phyloP scores from a whole-genome alignment of 92 coral and sea anemone species.

The Parazoanthus atlanticus region DNA sequence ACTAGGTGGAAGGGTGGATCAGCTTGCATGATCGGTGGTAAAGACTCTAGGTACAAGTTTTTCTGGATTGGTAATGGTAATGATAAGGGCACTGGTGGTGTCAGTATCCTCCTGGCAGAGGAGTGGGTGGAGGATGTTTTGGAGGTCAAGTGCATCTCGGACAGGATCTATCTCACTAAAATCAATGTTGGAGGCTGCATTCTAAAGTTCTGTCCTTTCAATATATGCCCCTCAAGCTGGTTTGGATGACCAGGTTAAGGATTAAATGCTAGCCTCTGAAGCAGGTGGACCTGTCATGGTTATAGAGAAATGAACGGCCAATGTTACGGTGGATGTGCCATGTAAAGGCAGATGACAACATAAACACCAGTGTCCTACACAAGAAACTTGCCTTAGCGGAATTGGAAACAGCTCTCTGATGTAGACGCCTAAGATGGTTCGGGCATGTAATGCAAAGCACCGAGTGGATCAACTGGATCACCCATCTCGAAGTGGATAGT shows the following conservation, averaged over 20 bases:
- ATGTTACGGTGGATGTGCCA: too few relatives aligned
- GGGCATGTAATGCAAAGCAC: too few relatives aligned
- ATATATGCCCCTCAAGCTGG: conserved; percentile 23
- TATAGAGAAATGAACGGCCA: too few relatives aligned
- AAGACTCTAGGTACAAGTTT: conserved; percentile 30
- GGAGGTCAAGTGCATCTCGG: background rate
- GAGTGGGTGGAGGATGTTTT: conserved; percentile 44
- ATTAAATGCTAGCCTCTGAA: too few relatives aligned
- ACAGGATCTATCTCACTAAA: background rate
- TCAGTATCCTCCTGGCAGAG: conserved; percentile 38
- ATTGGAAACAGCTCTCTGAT: too few relatives aligned
- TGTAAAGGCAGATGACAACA: too few relatives aligned
- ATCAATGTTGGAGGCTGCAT: background rate
- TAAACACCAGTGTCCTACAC: too few relatives aligned
- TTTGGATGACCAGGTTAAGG: conserved; percentile 9
- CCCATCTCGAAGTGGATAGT: too few relatives aligned
- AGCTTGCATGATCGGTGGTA: conserved; percentile 34
- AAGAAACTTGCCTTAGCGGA: too few relatives aligned
- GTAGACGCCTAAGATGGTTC: too few relatives aligned
- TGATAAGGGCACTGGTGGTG: conserved; percentile 37
- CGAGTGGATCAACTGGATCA: too few relatives aligned
- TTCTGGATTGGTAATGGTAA: conserved; percentile 50
- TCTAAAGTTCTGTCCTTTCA: background rate
- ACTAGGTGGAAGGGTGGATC: conserved; percentile 49
- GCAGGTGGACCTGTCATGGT: too few relatives aligned